Base-by-base conservation (phyloP, 2,797 vertebrate species). In the Fistularia commersonii region DNA sequence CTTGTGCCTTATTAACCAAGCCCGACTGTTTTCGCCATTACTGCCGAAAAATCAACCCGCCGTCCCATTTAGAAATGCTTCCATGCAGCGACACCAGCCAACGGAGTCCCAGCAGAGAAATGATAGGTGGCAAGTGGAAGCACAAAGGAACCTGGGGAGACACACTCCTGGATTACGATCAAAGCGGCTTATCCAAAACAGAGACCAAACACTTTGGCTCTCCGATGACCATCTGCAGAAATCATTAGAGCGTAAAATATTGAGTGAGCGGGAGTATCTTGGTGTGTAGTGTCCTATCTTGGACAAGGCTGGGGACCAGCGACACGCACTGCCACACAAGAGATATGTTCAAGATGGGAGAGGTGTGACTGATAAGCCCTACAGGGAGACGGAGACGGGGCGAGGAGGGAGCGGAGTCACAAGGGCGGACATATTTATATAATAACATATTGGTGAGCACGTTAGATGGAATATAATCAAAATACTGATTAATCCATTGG, bases 291-390 rank as follows among this genome's bases (percentile, higher is more conserved):
- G 73, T 67, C 53, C 53, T 77, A 84, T 86, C 78, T 82, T 64
- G 11, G 23, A 57, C 74, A 41, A 60, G 60, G 54, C 68, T 55
- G 32, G 11, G 60, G 72, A 82, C 77, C 80, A 77, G 63, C 75
- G 78, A 73, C 62, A 14, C 70, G 81, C 55, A 64, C 54, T 74
- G 72, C 64, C 11, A 11, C 41, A 13, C 57, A 51, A 78, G 86
- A 89, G 87, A 84, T 81, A 67, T 69, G 72, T 48, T 69, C 15
- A 49, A 74, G 76, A 83, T 79, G 76, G 66, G 53, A 54, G 37
- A 63, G 70, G 71, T 60, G 66, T 68, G 66, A 70, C 66, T 65
- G 86, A 88, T 87, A 84, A 82, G 61, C 23, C 42, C 23, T 23
- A 23, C 23, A 23, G 23, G 23, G 43, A 37, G 41, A 51, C 32